Evolutionary conservation across 2,888 invertebrate species (phyloP), one percentile per base, ranked within the genome.

Genomic region (Drosophila recens): DNA sequence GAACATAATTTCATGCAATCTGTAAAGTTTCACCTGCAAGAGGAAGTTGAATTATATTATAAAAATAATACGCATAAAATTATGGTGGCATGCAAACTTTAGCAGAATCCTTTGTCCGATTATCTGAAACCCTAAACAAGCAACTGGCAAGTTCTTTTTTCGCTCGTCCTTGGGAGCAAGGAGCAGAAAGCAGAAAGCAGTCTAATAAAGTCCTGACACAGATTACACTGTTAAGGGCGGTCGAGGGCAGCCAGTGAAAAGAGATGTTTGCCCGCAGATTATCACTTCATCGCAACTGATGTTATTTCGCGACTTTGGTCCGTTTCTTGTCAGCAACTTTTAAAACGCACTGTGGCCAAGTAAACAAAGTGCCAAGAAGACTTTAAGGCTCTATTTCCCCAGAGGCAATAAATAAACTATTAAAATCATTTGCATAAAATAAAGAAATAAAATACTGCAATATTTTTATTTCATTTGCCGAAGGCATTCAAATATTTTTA

Each of bases 231-330:
- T 49, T 66, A 68, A 67, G 59, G 69, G 40, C 46, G 61, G 40
- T 23, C 15, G 36, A 40, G 27, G 10, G 13, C 48, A 51, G 43
- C 54, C 68, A 49, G 49, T 54, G 65, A 67, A 79, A 75, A 69
- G 75, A 69, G 70, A 64, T 69, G 75, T 75, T 84, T 81, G 69
- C 68, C 64, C 62, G 67, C 59, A 69, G 81, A 81, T 82, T 82
- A 84, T 81, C 84, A 81, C 81, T 84, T 84, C 82, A 81, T 79
- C 53, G 65, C 48, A 75, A 62, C 58, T 57, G 61, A 58, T 68
- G 75, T 63, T 45, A 56, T 64, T 75, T 23, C 45, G 54, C 49
- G 58, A 40, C 33, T 51, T 59, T 40, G 46, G 61, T 51, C 38
- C 43, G 33, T 49, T 53, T 3, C 34, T 15, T 42, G 38, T 17